Percentiles rank a stretch among this genome's conserved stretches.
phyloP scores from a whole-genome alignment of 2,113 vertebrate species.

The Rafetus swinhoei region DNA sequence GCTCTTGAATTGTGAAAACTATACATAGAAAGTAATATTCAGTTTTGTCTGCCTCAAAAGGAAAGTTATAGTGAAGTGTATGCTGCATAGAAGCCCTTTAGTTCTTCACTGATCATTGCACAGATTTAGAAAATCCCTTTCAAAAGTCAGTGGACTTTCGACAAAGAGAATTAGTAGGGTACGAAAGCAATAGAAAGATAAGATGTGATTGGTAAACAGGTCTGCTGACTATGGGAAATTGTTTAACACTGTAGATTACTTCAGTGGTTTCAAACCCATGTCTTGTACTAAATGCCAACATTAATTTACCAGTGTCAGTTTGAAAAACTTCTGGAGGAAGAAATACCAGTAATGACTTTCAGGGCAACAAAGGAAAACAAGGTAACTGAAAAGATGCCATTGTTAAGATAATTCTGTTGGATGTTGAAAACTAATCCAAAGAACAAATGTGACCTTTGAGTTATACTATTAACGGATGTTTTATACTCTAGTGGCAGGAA shows the following conservation, averaged over 20 bases:
- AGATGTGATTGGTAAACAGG: slow-evolving; percentile 36
- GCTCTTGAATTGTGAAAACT: background rate
- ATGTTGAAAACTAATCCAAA: background rate
- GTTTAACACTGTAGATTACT: background rate
- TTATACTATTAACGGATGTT: background rate
- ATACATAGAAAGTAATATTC: background rate
- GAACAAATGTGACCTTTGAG: background rate
- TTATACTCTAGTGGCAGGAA: background rate
- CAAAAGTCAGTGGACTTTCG: slow-evolving; percentile 10
- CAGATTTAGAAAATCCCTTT: slow-evolving; percentile 26
- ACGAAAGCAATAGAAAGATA: slow-evolving; percentile 33
- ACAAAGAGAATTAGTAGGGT: background rate
- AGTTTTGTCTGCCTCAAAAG: background rate
- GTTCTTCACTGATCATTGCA: background rate
- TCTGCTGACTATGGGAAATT: background rate
- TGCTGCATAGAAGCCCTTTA: slow-evolving; percentile 4
- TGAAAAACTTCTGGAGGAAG: background rate
- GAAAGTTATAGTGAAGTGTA: slow-evolving; percentile 14
- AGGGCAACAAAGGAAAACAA: background rate
- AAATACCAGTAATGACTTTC: background rate
- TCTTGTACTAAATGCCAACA: background rate
- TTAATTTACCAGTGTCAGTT: background rate
- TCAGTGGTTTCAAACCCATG: background rate
- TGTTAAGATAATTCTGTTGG: background rate
- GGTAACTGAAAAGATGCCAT: background rate